Base-by-base conservation (phyloP, 2,888 invertebrate species). In the Lamproptera curius region DNA sequence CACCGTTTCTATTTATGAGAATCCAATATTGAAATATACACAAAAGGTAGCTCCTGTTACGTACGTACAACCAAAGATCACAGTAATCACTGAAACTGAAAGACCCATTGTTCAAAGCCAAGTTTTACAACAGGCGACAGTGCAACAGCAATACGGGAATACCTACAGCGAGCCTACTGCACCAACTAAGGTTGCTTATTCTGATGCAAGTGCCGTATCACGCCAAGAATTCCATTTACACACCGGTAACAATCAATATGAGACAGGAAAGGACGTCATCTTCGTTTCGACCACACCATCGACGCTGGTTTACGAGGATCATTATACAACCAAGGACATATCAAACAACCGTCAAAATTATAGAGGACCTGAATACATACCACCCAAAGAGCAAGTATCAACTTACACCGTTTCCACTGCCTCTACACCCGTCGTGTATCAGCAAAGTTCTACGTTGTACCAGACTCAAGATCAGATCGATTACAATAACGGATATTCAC, bases 221-320 rank as follows among this genome's bases (percentile, higher is more conserved):
- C 83, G 83, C 52, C 86, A 88, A 68, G 67, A 70, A 4, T 80
- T 77, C 58, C 76, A 84, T 51, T 74, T 76, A 49, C 59, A 63
- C 8, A 69, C 64, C 44, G 62, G 58, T 13, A 67, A 73, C 2
- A 59, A 54, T 38, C 61, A 76, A 50, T 64, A 69, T 37, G 55
- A 72, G 17, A 53, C 67, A 28, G 72, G 69, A n/a, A 76, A 82
- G 53, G 60, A 74, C 41, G 54, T 60, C 0, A 72, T 73, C 0
- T 73, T 70, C 55, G 76, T 85, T 15, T 82, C 85, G 2, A 74
- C 82, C 2, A 71, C 84, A 11, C 86, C 86, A 31, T 69, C 86
- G 10, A 72, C 69, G 8, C 62, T 86, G 11, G 58, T 75, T 3
- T 83, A 84, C 46, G 85, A 87, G 71, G 70, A 78, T 31, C 83